Evolutionary conservation across 1,140 invertebrate species (phyloP).

Genomic region (Acyrthosiphon pisum): DNA sequence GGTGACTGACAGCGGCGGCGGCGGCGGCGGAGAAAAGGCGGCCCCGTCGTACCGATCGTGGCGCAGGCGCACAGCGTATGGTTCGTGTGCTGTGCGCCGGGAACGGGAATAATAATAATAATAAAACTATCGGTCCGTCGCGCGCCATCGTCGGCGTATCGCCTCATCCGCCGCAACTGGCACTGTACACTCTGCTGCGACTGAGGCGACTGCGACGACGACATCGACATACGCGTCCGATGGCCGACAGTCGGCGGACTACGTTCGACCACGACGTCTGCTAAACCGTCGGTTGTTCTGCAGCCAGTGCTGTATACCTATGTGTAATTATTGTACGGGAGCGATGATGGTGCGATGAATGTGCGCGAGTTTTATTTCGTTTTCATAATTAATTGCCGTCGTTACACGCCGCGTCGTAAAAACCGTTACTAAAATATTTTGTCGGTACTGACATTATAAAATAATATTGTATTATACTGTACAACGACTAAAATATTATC

Average conservation of each 20-base stretch:
- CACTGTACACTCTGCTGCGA: constrained; percentile 1
- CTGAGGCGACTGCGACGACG: not conserved
- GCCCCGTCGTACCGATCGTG: constrained; percentile 11
- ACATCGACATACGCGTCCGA: constrained; percentile 31
- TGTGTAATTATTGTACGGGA: not conserved
- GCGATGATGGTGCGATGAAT: not conserved
- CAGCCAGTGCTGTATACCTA: not conserved
- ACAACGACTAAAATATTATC: not conserved
- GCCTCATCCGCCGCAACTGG: constrained; percentile 1
- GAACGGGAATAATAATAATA: not conserved
- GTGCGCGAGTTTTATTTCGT: not conserved
- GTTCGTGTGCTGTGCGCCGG: not conserved
- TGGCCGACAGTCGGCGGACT: constrained; percentile 55
- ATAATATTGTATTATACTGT: not conserved
- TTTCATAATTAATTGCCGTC: not conserved
- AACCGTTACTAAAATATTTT: not conserved
- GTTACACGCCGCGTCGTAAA: not conserved
- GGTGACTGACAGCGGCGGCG: constrained; percentile 47
- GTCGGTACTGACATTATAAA: not conserved
- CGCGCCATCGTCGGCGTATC: constrained; percentile 44
- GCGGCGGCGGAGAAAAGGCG: constrained; percentile 51
- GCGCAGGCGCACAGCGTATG: constrained; percentile 37
- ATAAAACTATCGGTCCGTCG: constrained; percentile 23
- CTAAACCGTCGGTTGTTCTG: not conserved
- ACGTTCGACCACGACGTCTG: constrained; percentile 42